Evolutionary conservation across 2,888 invertebrate genomes (phyloP), one percentile per base, ranked within the genome.

Genomic region (Lottia scabra): DNA sequence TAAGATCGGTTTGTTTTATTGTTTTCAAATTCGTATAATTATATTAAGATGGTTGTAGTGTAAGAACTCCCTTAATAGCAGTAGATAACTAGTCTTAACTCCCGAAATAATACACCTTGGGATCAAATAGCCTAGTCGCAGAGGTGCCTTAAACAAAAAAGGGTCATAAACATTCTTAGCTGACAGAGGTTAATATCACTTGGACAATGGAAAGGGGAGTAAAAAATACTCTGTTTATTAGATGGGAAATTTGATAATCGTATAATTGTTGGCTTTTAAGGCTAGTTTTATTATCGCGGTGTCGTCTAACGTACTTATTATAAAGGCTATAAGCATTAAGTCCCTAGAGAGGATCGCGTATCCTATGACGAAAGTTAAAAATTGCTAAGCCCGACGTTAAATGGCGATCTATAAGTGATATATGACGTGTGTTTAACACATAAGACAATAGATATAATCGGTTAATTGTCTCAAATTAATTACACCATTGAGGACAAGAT

Each of bases 371-470:
- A 38, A 38, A 38, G 38, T 56, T 56, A 23, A 19, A 23, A 23
- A 56, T 56, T 56, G 19, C 19, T 19, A 23, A 23, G 56, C 23
- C 56, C 56, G 19, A 8, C 56, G 12, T 19, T 56, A 56, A 56
- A 56, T 56, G 23, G 23, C 19, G 56, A 23, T 56, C 56, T 23
- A 56, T 12, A 56, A 23, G 56, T 56, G 56, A 56, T 56, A 56
- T 56, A 56, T 56, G 56, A 56, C 56, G 56, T 56, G 56, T 56
- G 56, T 10, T 23, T 56, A 56, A 56, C 56, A 23, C 56, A 19
- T 56, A 56, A 56, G 56, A 56, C 56, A 56, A 56, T 56, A 56
- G 56, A 56, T 23, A 23, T 23, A 56, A 56, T 56, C 56, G 56
- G 19, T 56, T 23, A 56, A 38, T 38, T 38, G 38, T 38, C 38